A percentile compares a stretch with the other conserved stretches of the same genome.
phyloP scores from a whole-genome alignment of 2,797 vertebrate genomes.

The Rousettus madagascariensis region DNA sequence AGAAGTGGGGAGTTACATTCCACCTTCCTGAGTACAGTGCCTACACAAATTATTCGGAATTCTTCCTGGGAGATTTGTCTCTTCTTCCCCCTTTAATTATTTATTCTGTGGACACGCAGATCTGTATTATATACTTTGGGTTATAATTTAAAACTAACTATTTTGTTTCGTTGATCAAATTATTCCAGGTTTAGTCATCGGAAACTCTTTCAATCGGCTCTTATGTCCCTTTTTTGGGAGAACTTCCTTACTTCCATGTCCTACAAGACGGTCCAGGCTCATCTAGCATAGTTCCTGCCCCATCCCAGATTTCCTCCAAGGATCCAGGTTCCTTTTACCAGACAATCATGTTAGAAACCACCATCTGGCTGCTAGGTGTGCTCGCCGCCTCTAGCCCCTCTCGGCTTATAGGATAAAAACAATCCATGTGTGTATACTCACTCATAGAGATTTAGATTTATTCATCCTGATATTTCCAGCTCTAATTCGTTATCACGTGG shows the following conservation, averaged over 20 bases:
- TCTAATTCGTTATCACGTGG: neutral
- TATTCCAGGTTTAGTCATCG: neutral
- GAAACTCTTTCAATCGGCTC: neutral
- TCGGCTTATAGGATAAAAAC: neutral
- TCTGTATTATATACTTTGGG: neutral
- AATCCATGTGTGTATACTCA: neutral
- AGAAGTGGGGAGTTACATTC: neutral
- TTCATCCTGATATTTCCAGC: too few species aligned
- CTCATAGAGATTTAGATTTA: too few species aligned
- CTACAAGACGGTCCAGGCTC: neutral
- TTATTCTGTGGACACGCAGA: neutral
- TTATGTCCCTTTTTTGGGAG: neutral
- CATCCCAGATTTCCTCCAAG: neutral
- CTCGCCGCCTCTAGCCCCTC: neutral
- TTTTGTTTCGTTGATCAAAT: neutral
- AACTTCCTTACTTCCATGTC: neutral
- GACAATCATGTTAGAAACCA: neutral
- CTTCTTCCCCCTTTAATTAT: neutral
- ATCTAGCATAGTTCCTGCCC: neutral
- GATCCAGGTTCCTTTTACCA: neutral
- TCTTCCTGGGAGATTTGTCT: neutral
- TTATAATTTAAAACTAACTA: neutral
- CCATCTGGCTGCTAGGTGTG: neutral
- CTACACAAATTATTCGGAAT: neutral
- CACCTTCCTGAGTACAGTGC: neutral